phyloP scores from a whole-genome alignment of 2,113 vertebrate species.

The Laterallus jamaicensis region DNA sequence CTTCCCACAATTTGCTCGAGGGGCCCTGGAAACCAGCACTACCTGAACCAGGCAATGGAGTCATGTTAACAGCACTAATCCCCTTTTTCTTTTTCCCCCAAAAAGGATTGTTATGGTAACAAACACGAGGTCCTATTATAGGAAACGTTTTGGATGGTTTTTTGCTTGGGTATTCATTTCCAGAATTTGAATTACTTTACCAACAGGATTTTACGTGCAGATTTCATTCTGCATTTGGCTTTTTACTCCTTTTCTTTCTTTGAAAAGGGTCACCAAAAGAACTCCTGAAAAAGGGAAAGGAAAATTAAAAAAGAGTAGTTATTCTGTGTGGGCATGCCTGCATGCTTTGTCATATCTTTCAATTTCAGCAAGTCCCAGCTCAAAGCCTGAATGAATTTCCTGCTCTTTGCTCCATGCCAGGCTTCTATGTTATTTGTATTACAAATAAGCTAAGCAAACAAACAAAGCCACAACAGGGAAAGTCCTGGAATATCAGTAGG shows the following conservation, averaged over 20 bases:
- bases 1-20: neutral
- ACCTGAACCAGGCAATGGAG: neutral
- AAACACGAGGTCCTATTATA: constrained; percentile 27
- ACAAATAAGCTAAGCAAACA: constrained; percentile 47
- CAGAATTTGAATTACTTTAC: neutral
- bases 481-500: neutral
- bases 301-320: neutral
- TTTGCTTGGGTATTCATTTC: neutral
- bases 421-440: constrained; percentile 38
- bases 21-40: neutral
- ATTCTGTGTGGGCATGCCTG: neutral
- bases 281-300: neutral
- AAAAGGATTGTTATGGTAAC: constrained; percentile 48
- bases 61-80: constrained; percentile 17
- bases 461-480: constrained; percentile 8
- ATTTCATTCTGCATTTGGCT: neutral
- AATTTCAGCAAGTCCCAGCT: constrained; percentile 28
- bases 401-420: constrained; percentile 63
- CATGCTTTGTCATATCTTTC: constrained; percentile 24
- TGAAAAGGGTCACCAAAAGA: neutral
- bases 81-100: neutral
- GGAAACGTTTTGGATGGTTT: neutral
- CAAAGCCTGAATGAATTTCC: constrained; percentile 59
- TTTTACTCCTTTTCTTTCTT: neutral
- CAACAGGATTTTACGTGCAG: neutral